Base-by-base conservation (phyloP, 2,888 invertebrate genomes). In the Chesias legatella region DNA sequence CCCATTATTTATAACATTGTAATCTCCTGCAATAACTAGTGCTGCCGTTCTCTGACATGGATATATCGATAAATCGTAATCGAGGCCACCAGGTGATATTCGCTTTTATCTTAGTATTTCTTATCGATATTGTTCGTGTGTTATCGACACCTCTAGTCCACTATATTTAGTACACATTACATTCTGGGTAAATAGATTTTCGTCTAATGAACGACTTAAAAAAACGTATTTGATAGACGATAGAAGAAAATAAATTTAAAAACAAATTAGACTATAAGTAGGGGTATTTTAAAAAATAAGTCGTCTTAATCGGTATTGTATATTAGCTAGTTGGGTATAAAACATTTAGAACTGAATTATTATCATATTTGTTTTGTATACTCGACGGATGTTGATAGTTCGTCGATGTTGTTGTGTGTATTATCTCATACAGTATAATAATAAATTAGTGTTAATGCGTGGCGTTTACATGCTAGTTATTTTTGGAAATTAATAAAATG, bases 401-500 rank as follows among this genome's bases (percentile, higher is more conserved):
- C 60, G 62, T 62, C 54, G 45, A 48, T 61, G 52, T 65, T 66
- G 69, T 67, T 69, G 78, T 77, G 77, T 79, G 79, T 83, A 74
- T 73, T 78, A 75, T 80, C 73, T 81, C 76, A 81, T 83, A 81
- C 78, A 71, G 71, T 83, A 78, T 77, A n/a, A n/a, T n/a, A n/a
- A 73, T 79, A 66, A 76, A 77, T 68, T 79, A 79, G 78, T 73
- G 70, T 75, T 79, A 78, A 62, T 70, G 82, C 73, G 82, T 85
- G 83, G 76, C 78, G 79, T 79, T 80, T 79, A 80, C 74, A 73
- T 80, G 80, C 74, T 84, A 81, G 81, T 75, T 83, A 80, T 82
- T 83, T 73, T 84, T 85, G 82, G 78, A 84, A 84, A 80, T 81
- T 78, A 85, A 82, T 83, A 82, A 86, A 74, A 79, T 64, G 79